Evolutionary conservation across 2,888 invertebrate genomes (phyloP), one percentile per base, ranked within the genome.

Genomic region (Parelbella ahira): DNA sequence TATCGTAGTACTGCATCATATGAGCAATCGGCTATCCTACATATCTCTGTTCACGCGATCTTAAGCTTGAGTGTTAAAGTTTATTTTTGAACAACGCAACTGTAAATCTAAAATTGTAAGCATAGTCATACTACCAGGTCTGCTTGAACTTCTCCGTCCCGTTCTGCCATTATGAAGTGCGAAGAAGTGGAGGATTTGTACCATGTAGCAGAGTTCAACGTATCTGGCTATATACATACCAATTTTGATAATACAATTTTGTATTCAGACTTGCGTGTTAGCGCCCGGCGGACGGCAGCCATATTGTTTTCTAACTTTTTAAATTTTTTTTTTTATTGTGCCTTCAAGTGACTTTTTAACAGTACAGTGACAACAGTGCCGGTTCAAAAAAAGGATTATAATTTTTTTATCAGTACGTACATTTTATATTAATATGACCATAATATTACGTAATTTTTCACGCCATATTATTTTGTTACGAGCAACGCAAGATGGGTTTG

Each of bases 241-340:
- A 69, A 81, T 79, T 84, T 80, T 77, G 71, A 77, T 79, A 77
- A 73, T 68, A 60, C 63, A 65, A 73, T 76, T 78, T 72, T 56
- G 74, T 77, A 83, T 80, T 83, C 80, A 69, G 60, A 69, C 71
- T 74, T 64, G 73, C 56, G 47, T 37, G 49, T 9, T 28, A 9
- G 51, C 56, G 38, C 32, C 46, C 55, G 68, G 56, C 71, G 69
- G 60, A 55, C 64, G 36, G 69, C 2, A 2, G 15, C 70, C 74
- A 73, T 71, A 57, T 67, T 67, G 55, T 53, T 54, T 61, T 63
- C 55, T 54, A 53, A 52, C 58, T 60, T 55, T 56, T 48, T 49
- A 47, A 44, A 53, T 49, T 44, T 44, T 41, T 45, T 49, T 47
- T 44, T 54, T 37, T 24, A 8, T 29, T 23, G 20, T 33, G 47